Evolutionary conservation across 2,888 invertebrate genomes (phyloP), one percentile per base, ranked within the genome.

Genomic region (Limnephilus lunatus): DNA sequence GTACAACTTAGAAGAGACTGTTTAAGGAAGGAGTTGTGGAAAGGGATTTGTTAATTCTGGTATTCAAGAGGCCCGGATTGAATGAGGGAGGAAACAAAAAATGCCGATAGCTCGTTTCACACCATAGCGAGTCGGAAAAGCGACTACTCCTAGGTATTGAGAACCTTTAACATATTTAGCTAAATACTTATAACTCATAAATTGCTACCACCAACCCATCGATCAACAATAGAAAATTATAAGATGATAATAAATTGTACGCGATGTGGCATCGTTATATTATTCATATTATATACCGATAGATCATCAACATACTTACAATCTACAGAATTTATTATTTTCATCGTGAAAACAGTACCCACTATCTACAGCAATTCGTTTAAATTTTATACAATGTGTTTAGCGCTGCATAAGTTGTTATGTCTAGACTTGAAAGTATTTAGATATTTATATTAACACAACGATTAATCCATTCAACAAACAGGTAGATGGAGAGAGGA

Each of bases 371-470:
- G 5, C 5, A 25, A 7, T 68, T 25, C 53, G 19, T 68, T 68
- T 68, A 19, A 7, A 68, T 68, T 68, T 68, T 19, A 19, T 7
- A 68, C 53, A 68, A 25, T 25, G 25, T 53, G 53, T 53, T 53
- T 53, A 53, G 53, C 53, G 53, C 53, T 19, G 7, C 25, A 19
- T 68, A 48, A 19, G 35, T 83, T 83, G 19, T 83, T 32, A 31
- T 83, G 83, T 83, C 83, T 83, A 83, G 83, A 35, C 83, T 14
- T 31, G 4, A 35, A 31, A 9, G 83, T 15, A 31, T 25, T 68
- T 14, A 83, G 32, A 83, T 83, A 30, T 19, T 83, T 83, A 32
- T 83, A 83, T 83, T 25, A 83, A 83, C 83, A 32, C 31, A 35
- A 30, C 31, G 19, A 68, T 68, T 68, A 68, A 68, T 68, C 25